Evolutionary conservation across 2,797 vertebrate genomes (phyloP).

Genomic region (Peromyscus eremicus): DNA sequence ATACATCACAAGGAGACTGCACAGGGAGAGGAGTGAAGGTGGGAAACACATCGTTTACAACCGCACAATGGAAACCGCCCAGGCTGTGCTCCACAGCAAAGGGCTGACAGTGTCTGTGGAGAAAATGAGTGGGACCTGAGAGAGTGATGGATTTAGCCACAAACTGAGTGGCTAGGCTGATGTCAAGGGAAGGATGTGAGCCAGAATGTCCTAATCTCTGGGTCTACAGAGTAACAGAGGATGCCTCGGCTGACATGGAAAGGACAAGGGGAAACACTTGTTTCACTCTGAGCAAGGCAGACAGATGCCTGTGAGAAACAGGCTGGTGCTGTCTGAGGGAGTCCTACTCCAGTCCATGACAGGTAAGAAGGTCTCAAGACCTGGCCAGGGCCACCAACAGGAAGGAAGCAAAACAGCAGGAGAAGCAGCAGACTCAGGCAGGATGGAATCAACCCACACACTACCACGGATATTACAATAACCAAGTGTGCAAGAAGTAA

Average conservation of each 20-base stretch:
- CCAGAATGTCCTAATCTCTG: not conserved
- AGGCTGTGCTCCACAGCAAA: not conserved
- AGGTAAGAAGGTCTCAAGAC: not conserved
- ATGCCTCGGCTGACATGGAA: not conserved
- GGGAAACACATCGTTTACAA: not conserved
- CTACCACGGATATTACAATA: not conserved
- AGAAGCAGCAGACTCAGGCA: not conserved
- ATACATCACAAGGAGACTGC: not conserved
- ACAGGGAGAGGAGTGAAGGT: not conserved
- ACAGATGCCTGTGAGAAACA: not conserved
- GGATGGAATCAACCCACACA: not conserved
- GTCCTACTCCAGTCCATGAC: not conserved
- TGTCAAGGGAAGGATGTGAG: not conserved
- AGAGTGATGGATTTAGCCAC: not conserved
- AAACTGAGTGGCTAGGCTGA: not conserved
- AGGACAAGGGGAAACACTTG: not conserved
- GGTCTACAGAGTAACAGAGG: not conserved
- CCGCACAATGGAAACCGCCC: not conserved
- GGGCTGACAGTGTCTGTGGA: fast-evolving
- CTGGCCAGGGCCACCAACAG: fast-evolving
- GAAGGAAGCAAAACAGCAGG: not conserved
- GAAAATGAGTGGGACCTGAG: not conserved
- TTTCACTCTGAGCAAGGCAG: not conserved
- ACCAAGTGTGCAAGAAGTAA: not conserved
- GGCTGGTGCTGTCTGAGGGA: not conserved